phyloP scores from a whole-genome alignment of 1,140 invertebrate species.

The Chrysomallon squamiferum region DNA sequence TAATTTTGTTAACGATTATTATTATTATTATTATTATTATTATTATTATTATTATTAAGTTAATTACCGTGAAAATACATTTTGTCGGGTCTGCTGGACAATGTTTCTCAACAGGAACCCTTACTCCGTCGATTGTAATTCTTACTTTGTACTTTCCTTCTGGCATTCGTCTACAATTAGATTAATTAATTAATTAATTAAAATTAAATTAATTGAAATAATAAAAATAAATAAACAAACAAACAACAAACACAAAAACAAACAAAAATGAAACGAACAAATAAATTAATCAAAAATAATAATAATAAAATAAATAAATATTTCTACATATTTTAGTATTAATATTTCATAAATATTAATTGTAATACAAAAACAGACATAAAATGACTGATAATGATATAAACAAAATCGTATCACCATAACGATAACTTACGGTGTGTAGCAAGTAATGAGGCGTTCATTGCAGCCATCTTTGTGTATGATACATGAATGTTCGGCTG shows the following conservation, averaged over 20 bases:
- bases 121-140: slow-evolving; percentile 34
- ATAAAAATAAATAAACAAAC: background rate
- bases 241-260: no score
- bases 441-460: slow-evolving; percentile 26
- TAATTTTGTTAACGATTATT: background rate
- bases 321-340: background rate
- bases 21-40: background rate
- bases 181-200: background rate
- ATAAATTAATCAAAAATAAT: no score
- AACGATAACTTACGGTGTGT: slow-evolving; percentile 22
- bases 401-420: background rate
- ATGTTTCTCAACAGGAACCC: slow-evolving; percentile 20
- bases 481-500: slow-evolving; percentile 23
- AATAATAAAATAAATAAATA: background rate
- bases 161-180: slow-evolving; percentile 30
- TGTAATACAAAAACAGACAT: background rate
- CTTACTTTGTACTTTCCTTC: slow-evolving; percentile 30
- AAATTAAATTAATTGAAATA: background rate
- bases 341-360: background rate
- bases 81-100: slow-evolving; percentile 10
- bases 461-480: slow-evolving; percentile 39
- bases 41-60: background rate
- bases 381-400: background rate
- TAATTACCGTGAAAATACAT: slow-evolving; percentile 27
- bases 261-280: no score